Evolutionary conservation across 1,140 invertebrate genomes (phyloP).

Genomic region (Saccostrea echinata): DNA sequence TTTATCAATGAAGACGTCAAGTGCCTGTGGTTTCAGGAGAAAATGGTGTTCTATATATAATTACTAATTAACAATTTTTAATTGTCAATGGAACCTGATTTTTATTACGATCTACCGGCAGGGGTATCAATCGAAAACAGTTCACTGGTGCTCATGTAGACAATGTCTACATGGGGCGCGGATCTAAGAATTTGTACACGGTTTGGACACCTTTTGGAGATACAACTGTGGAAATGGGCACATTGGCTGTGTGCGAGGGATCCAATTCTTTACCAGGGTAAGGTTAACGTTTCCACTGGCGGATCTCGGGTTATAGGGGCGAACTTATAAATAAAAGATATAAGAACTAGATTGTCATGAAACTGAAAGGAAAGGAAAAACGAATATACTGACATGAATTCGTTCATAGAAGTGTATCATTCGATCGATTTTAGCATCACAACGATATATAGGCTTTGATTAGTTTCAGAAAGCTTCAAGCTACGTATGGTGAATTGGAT

Average conservation of each 20-base stretch:
- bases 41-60: no score
- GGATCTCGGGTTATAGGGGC: background rate
- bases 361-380: no score
- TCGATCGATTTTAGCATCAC: no score
- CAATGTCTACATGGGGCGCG: conserved; percentile 75
- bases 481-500: conserved; percentile 72
- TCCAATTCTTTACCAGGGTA: conserved; percentile 69
- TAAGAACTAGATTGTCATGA: background rate
- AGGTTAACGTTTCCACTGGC: background rate
- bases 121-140: conserved; percentile 68
- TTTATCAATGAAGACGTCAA: no score
- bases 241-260: conserved; percentile 72
- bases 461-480: conserved; percentile 72
- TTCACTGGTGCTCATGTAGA: conserved; percentile 77
- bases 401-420: no score
- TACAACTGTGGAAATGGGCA: conserved; percentile 70
- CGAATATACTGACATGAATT: background rate
- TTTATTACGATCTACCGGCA: conserved; percentile 36
- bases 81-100: no score
- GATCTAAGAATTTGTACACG: conserved; percentile 68
- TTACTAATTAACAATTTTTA: no score
- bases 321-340: background rate
- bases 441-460: conserved; percentile 14
- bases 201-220: conserved; percentile 77
- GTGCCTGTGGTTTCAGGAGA: no score